phyloP scores from a whole-genome alignment of 1,140 invertebrate genomes.

The Aphidius gifuensis region DNA sequence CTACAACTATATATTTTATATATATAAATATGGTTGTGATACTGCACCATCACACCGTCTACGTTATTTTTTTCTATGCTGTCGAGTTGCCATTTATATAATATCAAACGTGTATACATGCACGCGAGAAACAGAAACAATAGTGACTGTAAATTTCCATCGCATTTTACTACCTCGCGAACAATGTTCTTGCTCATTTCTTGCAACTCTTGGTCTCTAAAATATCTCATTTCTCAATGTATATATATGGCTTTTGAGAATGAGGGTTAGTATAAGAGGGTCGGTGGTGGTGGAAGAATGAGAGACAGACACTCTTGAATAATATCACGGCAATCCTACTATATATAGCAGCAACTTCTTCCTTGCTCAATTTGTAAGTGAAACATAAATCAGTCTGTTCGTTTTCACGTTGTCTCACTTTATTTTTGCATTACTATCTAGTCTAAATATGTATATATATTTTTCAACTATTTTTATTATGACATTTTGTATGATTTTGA shows the following conservation, averaged over 20 bases:
- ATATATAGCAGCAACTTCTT: slow-evolving; percentile 15
- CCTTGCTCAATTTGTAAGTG: slow-evolving; percentile 28
- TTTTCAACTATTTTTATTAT: neutral
- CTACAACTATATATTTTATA: too few species aligned
- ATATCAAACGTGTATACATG: too few species aligned
- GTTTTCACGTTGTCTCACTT: slow-evolving; percentile 23
- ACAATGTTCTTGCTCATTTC: slow-evolving; percentile 17
- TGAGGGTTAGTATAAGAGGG: neutral
- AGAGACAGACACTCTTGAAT: slow-evolving; percentile 22
- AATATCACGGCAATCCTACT: slow-evolving; percentile 25
- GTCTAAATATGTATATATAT: neutral
- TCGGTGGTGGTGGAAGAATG: neutral
- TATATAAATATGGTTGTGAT: too few species aligned
- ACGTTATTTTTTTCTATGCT: too few species aligned
- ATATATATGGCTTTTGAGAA: too few species aligned
- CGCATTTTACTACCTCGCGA: slow-evolving; percentile 24
- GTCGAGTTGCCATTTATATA: too few species aligned
- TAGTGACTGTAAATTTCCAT: too few species aligned
- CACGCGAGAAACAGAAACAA: too few species aligned
- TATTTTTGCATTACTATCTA: neutral
- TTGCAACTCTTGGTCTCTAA: slow-evolving; percentile 1
- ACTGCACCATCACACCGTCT: too few species aligned
- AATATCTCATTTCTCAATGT: neutral
- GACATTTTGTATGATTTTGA: neutral
- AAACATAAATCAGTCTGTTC: slow-evolving; percentile 28